Evolutionary conservation across 2,888 invertebrate species (phyloP).

Genomic region (Abrostola tripartita): DNA sequence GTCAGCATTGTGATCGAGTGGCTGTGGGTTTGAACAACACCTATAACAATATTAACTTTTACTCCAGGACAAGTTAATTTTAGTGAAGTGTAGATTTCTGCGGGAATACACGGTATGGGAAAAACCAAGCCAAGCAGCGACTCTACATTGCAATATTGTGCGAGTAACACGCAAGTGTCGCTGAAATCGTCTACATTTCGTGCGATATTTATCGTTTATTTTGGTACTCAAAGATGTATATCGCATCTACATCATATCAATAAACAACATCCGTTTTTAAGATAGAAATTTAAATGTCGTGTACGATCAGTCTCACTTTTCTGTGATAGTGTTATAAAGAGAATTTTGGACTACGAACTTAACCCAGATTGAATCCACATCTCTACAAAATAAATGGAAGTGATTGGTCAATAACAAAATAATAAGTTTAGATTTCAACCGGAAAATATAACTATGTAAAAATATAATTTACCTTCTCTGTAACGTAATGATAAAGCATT

Average conservation of each 20-base stretch:
- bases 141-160: background rate
- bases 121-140: background rate
- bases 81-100: too few species aligned
- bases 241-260: background rate
- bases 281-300: conserved; percentile 1
- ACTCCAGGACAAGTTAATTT: background rate
- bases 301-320: too few species aligned
- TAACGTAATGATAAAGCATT: background rate
- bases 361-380: too few species aligned
- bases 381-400: too few species aligned
- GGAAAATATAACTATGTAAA: background rate
- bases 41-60: background rate
- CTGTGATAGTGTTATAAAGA: too few species aligned
- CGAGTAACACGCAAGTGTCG: conserved; percentile 28
- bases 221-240: background rate
- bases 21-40: background rate
- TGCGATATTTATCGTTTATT: conserved; percentile 17
- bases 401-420: too few species aligned
- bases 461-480: background rate
- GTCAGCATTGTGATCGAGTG: background rate
- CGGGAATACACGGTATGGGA: background rate
- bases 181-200: conserved; percentile 22
- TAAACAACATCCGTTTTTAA: background rate
- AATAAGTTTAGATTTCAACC: too few species aligned
- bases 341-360: too few species aligned